Evolutionary conservation across 2,797 vertebrate genomes (phyloP).

Genomic region (Malacoraja senta): DNA sequence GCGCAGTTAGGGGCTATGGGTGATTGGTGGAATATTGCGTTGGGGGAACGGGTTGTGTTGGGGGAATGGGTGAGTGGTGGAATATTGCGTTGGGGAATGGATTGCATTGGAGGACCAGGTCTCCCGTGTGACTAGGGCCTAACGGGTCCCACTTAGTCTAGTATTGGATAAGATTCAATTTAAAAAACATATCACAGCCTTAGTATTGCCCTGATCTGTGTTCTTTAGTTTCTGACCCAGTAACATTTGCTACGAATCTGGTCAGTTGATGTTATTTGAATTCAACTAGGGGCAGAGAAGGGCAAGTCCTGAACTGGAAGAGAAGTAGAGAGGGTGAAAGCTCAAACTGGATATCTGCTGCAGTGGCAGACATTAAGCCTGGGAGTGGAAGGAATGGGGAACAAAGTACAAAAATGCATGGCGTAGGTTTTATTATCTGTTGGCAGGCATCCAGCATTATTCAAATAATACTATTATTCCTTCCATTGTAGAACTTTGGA

Average conservation of each 20-base stretch:
- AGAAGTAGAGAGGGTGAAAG: neutral
- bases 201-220: neutral
- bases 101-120: too few species aligned
- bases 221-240: neutral
- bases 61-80: too few species aligned
- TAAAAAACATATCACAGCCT: neutral
- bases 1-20: too few species aligned
- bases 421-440: neutral
- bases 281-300: neutral
- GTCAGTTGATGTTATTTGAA: neutral
- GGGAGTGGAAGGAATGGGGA: neutral
- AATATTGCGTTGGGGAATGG: too few species aligned
- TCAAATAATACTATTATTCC: neutral
- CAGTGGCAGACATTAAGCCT: neutral
- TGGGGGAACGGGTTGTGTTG: too few species aligned
- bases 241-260: neutral
- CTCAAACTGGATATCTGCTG: neutral
- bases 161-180: neutral
- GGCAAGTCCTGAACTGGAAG: neutral
- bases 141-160: too few species aligned
- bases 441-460: neutral
- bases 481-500: neutral
- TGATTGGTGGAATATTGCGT: too few species aligned
- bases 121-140: too few species aligned
- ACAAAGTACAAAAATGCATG: neutral